These are phyloP conservation scores for Papilio polyxenes DNA, from an alignment of 1,140 invertebrate genomes.

Conservation along the genomic window DNA sequence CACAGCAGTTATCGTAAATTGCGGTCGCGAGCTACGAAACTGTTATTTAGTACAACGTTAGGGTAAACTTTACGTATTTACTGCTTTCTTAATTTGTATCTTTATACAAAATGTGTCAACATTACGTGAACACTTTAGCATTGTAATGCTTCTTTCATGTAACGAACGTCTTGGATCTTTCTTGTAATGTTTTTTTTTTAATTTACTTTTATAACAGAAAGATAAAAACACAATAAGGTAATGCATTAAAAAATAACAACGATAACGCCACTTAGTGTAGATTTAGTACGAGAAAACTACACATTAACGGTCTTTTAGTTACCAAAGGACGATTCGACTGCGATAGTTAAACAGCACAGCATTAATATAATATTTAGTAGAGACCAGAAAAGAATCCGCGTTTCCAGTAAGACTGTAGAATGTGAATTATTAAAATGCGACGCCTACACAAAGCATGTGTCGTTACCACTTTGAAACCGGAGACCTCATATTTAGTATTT, in stretches of 20 bases:
- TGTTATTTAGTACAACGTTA: slow-evolving; percentile 33
- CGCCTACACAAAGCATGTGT: slow-evolving; percentile 16
- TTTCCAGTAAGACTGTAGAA: slow-evolving; percentile 20
- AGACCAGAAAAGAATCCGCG: background rate
- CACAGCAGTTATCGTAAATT: slow-evolving; percentile 32
- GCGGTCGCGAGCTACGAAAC: slow-evolving; percentile 15
- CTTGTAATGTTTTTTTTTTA: background rate
- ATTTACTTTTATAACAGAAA: no score
- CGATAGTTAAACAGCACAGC: no score
- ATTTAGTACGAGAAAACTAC: no score
- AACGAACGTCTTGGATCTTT: background rate
- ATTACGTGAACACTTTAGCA: background rate
- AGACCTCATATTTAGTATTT: slow-evolving; percentile 38
- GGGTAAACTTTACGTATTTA: slow-evolving; percentile 37
- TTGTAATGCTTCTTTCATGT: background rate
- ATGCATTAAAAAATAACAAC: no score
- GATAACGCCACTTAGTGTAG: no score
- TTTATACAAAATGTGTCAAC: slow-evolving; percentile 20
- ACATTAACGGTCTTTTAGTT: no score
- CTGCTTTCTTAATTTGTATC: slow-evolving; percentile 35
- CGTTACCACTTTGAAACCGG: slow-evolving; percentile 27
- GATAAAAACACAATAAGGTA: no score
- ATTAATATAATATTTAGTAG: background rate
- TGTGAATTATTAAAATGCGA: slow-evolving; percentile 32
- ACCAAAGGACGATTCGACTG: no score